These are phyloP conservation scores for Micoletzkya japonica DNA, from an alignment of 2,888 invertebrate species.

Conservation along the genomic window DNA sequence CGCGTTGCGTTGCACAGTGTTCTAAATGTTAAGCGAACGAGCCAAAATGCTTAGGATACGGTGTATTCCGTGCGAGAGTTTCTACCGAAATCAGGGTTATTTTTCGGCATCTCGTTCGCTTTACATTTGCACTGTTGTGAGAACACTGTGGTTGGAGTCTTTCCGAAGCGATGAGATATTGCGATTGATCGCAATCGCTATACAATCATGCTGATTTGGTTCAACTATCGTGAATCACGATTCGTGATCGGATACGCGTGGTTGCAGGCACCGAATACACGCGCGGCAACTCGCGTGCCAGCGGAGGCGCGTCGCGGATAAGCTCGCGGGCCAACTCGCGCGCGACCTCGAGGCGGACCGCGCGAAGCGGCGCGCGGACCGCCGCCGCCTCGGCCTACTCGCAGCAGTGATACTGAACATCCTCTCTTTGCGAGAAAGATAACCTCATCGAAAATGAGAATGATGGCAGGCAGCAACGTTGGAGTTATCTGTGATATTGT, in stretches of 20 bases:
- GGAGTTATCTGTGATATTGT: neutral
- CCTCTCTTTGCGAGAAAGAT: neutral
- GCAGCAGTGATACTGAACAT: neutral
- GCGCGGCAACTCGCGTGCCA: neutral
- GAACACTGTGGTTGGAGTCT: no score
- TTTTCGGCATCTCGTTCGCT: no score
- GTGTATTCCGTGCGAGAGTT: neutral
- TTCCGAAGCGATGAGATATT: no score
- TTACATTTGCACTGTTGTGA: no score
- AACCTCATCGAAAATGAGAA: no score
- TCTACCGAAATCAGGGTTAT: no score
- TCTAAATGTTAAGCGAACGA: neutral
- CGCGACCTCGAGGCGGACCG: neutral
- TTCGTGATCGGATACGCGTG: neutral
- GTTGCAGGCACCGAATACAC: slow-evolving; percentile 24
- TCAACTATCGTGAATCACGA: no score
- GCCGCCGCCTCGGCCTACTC: neutral
- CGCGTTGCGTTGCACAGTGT: neutral
- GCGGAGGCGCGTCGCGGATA: neutral
- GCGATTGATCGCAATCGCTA: no score
- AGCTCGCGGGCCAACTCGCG: neutral
- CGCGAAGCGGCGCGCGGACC: neutral
- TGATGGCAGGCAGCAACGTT: no score
- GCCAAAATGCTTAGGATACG: neutral
- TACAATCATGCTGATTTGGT: no score